phyloP scores from a whole-genome alignment of 35 echinoderm and acorn worm genomes.

The Strongylocentrotus purpuratus region DNA sequence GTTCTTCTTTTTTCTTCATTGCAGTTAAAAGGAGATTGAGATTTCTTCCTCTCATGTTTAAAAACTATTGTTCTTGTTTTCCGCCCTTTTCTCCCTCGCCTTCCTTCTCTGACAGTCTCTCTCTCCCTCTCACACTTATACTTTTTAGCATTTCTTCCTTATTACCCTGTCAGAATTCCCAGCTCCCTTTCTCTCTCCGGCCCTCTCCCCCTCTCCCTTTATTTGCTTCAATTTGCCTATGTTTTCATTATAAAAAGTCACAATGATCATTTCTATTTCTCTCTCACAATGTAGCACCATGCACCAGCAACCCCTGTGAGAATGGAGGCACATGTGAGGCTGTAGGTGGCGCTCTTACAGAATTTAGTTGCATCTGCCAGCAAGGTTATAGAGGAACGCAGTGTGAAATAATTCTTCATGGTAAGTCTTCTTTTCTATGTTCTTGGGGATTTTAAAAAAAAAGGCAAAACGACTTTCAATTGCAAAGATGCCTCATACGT shows the following conservation, averaged over 20 bases:
- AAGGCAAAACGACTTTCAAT: neutral
- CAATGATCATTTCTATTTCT: neutral
- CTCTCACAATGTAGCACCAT: slow-evolving; percentile 38
- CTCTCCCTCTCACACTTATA: too few relatives aligned
- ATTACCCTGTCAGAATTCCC: too few relatives aligned
- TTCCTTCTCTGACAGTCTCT: too few relatives aligned
- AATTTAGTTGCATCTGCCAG: slow-evolving; percentile 19
- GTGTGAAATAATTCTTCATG: slow-evolving; percentile 31
- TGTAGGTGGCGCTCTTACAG: neutral
- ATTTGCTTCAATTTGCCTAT: neutral
- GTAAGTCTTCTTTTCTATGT: neutral
- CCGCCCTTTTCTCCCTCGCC: too few relatives aligned
- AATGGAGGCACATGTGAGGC: slow-evolving; percentile 74
- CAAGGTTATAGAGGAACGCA: neutral
- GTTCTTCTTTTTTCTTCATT: too few relatives aligned
- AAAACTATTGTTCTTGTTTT: too few relatives aligned
- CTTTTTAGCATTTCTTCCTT: too few relatives aligned
- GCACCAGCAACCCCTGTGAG: slow-evolving; percentile 73
- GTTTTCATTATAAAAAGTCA: neutral
- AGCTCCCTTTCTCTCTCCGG: neutral
- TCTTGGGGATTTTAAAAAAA: too few relatives aligned
- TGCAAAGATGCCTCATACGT: neutral
- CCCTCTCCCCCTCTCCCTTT: neutral
- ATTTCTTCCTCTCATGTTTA: too few relatives aligned
- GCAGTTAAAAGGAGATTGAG: too few relatives aligned